Percentiles rank a stretch among this genome's conserved stretches.
phyloP scores from a whole-genome alignment of 2,113 vertebrate species.

The Dascyllus trimaculatus region DNA sequence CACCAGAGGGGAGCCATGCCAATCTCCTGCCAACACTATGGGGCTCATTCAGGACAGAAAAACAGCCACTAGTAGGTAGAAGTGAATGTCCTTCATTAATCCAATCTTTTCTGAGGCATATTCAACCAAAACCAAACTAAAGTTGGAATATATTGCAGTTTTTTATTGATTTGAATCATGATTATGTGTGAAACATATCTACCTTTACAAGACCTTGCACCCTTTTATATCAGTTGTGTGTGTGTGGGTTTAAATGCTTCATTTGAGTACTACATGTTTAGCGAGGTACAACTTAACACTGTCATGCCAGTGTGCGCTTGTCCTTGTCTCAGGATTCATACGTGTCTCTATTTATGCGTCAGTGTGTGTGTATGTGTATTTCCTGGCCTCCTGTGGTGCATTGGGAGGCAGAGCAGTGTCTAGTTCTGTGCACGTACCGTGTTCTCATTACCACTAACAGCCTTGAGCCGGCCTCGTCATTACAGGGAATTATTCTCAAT shows the following conservation, averaged over 20 bases:
- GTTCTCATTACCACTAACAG: conserved; percentile 83
- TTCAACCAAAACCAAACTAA: conserved; percentile 20
- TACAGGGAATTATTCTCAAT: conserved; percentile 83
- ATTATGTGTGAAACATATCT: background rate
- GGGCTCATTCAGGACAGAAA: conserved; percentile 58
- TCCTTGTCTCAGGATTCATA: conserved; percentile 49
- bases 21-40: conserved; percentile 67
- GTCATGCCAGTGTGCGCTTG: conserved; percentile 18
- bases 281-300: background rate
- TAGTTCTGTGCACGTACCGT: conserved; percentile 67
- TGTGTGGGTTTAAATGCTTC: conserved; percentile 4
- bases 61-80: conserved; percentile 37
- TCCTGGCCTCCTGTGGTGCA: conserved; percentile 53
- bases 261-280: conserved; percentile 22
- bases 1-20: conserved; percentile 72
- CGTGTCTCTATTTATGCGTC: conserved; percentile 26
- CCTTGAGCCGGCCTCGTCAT: conserved; percentile 81
- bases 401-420: conserved; percentile 55
- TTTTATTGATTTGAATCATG: background rate
- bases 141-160: background rate
- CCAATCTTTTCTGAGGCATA: conserved; percentile 21
- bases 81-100: conserved; percentile 61
- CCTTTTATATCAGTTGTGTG: background rate
- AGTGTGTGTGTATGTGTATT: conserved; percentile 15
- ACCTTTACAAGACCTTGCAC: background rate